Base-by-base conservation (phyloP, 2,797 vertebrate species). In the Spinus olivaceus region DNA sequence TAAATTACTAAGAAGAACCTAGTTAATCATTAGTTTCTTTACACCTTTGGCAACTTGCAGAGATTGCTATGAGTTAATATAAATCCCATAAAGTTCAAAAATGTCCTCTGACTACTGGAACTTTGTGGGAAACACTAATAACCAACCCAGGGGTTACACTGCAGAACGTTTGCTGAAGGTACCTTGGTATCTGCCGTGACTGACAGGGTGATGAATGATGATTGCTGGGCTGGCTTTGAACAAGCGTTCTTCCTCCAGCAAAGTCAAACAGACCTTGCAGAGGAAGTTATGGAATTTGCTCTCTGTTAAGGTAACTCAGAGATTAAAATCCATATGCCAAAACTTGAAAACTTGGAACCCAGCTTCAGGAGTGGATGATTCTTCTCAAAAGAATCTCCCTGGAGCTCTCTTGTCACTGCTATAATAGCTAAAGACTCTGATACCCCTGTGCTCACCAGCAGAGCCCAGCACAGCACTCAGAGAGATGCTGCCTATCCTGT, bases 21-120 rank as follows among this genome's bases (percentile, higher is more conserved):
- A 78, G 94, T 72, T 96, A 96, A 95, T 96, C 24, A 95, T 96
- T 94, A 81, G 72, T 77, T 81, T 83, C 92, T 87, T 90, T 81
- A 81, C 80, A 67, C 72, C 84, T 94, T 81, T 76, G 90, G 87
- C 85, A 95, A 90, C 84, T 91, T 92, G 84, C 64, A 85, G 82
- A 92, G 71, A 85, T 78, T 94, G n/a, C 79, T 86, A 12, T 22
- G 69, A 96, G 94, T 96, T 96, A 96, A 96, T 95, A 92, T 93
- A 95, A 96, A 94, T 96, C 84, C 64, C 67, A 71, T 77, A 27
- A 81, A 86, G 91, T 92, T 91, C 85, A 94, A 67, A 66, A 94
- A 73, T 54, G 76, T 74, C 79, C 70, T 73, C 13, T 53, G 71
- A 78, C 76, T 91, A 32, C 76, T 46, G 60, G 32, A 92, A 89